Evolutionary conservation across 2,888 invertebrate species (phyloP).

Genomic region (Cheilosia pagana): DNA sequence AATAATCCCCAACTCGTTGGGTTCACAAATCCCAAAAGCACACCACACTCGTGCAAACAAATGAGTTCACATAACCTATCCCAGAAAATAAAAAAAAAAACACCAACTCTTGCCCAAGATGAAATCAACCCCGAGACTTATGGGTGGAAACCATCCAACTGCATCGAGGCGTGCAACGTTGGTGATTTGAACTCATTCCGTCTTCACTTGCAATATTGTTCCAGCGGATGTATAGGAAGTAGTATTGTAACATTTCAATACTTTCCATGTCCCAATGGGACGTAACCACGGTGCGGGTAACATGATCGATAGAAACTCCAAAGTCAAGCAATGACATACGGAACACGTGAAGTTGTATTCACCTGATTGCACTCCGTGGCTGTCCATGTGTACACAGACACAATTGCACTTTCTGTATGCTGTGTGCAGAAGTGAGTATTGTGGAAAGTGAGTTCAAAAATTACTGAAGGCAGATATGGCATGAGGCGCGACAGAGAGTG

Average conservation of each 20-base stretch:
- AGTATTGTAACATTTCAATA: constrained; percentile 4
- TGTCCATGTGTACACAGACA: constrained; percentile 9
- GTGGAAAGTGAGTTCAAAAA: constrained; percentile 37
- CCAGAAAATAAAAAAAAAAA: constrained; percentile 15
- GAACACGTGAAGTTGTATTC: constrained; percentile 59
- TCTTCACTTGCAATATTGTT: constrained; percentile 28
- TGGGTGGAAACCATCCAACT: constrained; percentile 55
- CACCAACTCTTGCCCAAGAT: constrained; percentile 19
- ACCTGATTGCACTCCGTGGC: constrained; percentile 56
- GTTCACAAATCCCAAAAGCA: constrained; percentile 19
- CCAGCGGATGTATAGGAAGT: constrained; percentile 38
- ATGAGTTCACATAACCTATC: constrained; percentile 26
- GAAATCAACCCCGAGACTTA: constrained; percentile 33
- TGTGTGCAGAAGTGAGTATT: not conserved
- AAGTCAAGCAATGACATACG: constrained; percentile 54
- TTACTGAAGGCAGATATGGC: constrained; percentile 8
- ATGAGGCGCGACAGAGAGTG: constrained; percentile 28
- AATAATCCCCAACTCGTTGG: constrained; percentile 27
- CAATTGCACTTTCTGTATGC: constrained; percentile 20
- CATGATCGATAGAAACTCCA: constrained; percentile 65
- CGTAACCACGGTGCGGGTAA: constrained; percentile 28
- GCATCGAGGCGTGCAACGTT: constrained; percentile 54
- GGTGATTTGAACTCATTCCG: constrained; percentile 41
- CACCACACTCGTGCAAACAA: constrained; percentile 12
- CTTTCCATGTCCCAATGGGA: constrained; percentile 40